These are phyloP conservation scores for Emydura subglobosa DNA, from an alignment of 2,113 vertebrate genomes.

Conservation along the genomic window DNA sequence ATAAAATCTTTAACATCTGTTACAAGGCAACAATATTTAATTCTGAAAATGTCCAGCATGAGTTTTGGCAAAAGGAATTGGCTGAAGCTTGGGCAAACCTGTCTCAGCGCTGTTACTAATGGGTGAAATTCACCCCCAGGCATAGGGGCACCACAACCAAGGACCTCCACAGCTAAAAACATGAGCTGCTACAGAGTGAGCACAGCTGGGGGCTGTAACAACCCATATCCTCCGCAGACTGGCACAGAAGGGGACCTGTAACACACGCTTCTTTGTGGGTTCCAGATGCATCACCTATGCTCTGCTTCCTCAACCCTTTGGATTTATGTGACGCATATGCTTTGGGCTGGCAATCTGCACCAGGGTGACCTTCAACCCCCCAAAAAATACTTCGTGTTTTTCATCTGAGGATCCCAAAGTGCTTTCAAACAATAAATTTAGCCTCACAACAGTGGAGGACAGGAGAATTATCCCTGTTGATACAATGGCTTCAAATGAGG, in stretches of 20 bases:
- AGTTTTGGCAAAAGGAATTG: not conserved
- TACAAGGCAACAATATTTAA: accelerated
- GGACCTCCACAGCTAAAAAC: not conserved
- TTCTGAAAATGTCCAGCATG: accelerated
- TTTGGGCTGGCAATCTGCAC: not conserved
- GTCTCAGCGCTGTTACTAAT: accelerated
- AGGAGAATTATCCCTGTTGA: not conserved
- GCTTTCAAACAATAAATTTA: not conserved
- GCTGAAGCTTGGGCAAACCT: not conserved
- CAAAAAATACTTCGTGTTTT: not conserved
- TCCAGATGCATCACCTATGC: not conserved
- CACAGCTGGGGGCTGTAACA: not conserved
- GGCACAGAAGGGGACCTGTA: not conserved
- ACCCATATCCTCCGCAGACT: not conserved
- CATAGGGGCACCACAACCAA: not conserved
- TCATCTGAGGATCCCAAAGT: not conserved
- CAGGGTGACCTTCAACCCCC: not conserved
- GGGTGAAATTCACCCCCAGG: not conserved
- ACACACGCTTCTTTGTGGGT: not conserved
- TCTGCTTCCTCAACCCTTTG: not conserved
- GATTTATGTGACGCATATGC: not conserved
- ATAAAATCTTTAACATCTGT: not conserved
- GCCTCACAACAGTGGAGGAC: not conserved
- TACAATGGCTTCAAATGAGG: not conserved
- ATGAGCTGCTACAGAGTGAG: not conserved